Conservation (phyloP, 2,888 invertebrate species). For the Sesia apiformis region DNA sequence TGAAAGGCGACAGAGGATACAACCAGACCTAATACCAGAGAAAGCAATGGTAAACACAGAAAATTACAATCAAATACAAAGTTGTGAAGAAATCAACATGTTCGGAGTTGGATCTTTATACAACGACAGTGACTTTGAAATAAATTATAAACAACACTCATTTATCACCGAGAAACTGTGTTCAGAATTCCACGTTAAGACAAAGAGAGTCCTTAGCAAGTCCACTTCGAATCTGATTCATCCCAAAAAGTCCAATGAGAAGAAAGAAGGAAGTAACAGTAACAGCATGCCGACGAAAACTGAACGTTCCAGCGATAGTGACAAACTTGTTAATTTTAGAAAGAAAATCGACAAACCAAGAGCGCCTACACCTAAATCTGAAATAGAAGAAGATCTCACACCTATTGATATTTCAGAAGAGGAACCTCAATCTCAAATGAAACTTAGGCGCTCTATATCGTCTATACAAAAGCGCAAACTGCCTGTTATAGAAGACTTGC, state of each 20-base stretch:
- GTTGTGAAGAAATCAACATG: constrained; percentile 71
- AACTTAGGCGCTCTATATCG: constrained; percentile 69
- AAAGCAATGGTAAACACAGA: constrained; percentile 65
- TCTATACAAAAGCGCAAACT: constrained; percentile 70
- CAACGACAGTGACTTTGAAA: constrained; percentile 73
- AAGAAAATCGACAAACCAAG: constrained; percentile 66
- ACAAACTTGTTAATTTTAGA: constrained; percentile 59
- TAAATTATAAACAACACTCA: constrained; percentile 74
- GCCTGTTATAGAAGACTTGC: constrained; percentile 77
- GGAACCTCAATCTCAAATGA: constrained; percentile 57
- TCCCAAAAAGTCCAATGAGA: constrained; percentile 70
- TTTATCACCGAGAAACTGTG: constrained; percentile 81
- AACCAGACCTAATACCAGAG: constrained; percentile 68
- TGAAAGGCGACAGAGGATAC: constrained; percentile 67
- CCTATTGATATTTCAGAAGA: constrained; percentile 57
- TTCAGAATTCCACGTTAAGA: constrained; percentile 82
- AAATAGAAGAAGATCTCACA: constrained; percentile 49
- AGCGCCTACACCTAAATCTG: constrained; percentile 64
- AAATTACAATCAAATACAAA: constrained; percentile 69
- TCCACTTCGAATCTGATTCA: constrained; percentile 77
- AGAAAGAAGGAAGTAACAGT: constrained; percentile 63
- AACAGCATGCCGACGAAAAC: constrained; percentile 70
- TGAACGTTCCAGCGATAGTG: constrained; percentile 44
- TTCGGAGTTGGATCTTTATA: constrained; percentile 71
- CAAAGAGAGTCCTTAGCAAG: constrained; percentile 77